These are phyloP conservation scores for Radopholus similis DNA, from an alignment of 1,140 invertebrate genomes.

Conservation along the genomic window DNA sequence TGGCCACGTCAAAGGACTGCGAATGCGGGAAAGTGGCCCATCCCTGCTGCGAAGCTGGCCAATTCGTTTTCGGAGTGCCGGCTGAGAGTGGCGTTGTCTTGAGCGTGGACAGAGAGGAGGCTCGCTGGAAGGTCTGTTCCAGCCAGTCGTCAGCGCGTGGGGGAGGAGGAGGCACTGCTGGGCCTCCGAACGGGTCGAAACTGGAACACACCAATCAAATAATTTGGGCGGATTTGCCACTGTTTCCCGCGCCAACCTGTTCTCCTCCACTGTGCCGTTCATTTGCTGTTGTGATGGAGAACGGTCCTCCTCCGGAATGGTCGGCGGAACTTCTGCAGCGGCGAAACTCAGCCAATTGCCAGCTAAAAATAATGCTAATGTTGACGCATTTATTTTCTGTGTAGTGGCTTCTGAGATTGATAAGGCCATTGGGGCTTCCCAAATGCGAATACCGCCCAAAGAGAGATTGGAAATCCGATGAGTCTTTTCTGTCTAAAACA, in stretches of 20 bases:
- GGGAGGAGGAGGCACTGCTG: background rate
- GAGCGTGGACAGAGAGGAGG: background rate
- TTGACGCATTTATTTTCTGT: background rate
- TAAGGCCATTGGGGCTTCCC: too few relatives aligned
- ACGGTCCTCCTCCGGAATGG: background rate
- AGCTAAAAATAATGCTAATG: constrained; percentile 8
- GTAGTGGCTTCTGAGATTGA: background rate
- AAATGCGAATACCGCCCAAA: too few relatives aligned
- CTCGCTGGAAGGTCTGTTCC: background rate
- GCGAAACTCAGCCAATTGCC: background rate
- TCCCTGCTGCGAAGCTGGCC: too few relatives aligned
- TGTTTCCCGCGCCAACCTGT: too few relatives aligned
- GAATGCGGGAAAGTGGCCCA: background rate
- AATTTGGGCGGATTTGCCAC: too few relatives aligned
- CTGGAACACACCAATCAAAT: background rate
- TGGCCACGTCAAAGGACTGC: background rate
- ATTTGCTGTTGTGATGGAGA: background rate
- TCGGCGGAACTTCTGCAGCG: constrained; percentile 13
- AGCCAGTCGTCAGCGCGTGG: background rate
- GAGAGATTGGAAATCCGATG: too few relatives aligned
- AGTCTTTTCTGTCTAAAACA: background rate
- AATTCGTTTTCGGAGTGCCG: too few relatives aligned
- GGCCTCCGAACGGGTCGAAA: background rate
- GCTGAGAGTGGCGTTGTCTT: background rate
- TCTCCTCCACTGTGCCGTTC: too few relatives aligned